A percentile compares a stretch with the other conserved stretches of the same genome.
Evolutionary conservation across 2,113 vertebrate species (phyloP).

Genomic region (Nyctibius bracteatus): DNA sequence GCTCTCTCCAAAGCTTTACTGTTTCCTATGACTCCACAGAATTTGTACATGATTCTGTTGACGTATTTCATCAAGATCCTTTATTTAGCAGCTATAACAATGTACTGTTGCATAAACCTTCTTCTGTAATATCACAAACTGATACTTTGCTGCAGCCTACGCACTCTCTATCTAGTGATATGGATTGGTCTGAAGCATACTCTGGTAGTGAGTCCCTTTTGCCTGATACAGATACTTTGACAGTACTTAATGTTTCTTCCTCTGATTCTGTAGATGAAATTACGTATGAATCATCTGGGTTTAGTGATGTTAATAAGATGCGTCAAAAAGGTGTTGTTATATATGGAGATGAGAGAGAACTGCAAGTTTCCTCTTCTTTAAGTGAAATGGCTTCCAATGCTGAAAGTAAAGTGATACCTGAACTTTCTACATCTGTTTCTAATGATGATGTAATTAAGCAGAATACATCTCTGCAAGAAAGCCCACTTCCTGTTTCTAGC

Average conservation of each 20-base stretch:
- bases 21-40: slow-evolving; percentile 66
- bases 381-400: slow-evolving; percentile 61
- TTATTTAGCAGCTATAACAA: slow-evolving; percentile 68
- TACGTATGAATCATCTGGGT: slow-evolving; percentile 65
- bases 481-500: slow-evolving; percentile 63
- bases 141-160: slow-evolving; percentile 77
- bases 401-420: slow-evolving; percentile 63
- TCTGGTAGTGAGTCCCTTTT: slow-evolving; percentile 77
- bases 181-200: slow-evolving; percentile 71
- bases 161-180: slow-evolving; percentile 73
- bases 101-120: slow-evolving; percentile 64
- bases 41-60: slow-evolving; percentile 68
- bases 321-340: slow-evolving; percentile 57
- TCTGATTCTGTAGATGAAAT: slow-evolving; percentile 72
- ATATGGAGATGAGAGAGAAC: slow-evolving; percentile 69
- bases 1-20: slow-evolving; percentile 73
- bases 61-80: slow-evolving; percentile 62
- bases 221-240: slow-evolving; percentile 71
- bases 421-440: slow-evolving; percentile 56
- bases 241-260: slow-evolving; percentile 61
- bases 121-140: slow-evolving; percentile 62
- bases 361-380: slow-evolving; percentile 68
- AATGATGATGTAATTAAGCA: slow-evolving; percentile 50
- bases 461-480: slow-evolving; percentile 62
- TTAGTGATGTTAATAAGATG: slow-evolving; percentile 64